A percentile compares a stretch with the other conserved stretches of the same genome.
Evolutionary conservation across 2,113 vertebrate species (phyloP).

Genomic region (Melanerpes formicivorus): DNA sequence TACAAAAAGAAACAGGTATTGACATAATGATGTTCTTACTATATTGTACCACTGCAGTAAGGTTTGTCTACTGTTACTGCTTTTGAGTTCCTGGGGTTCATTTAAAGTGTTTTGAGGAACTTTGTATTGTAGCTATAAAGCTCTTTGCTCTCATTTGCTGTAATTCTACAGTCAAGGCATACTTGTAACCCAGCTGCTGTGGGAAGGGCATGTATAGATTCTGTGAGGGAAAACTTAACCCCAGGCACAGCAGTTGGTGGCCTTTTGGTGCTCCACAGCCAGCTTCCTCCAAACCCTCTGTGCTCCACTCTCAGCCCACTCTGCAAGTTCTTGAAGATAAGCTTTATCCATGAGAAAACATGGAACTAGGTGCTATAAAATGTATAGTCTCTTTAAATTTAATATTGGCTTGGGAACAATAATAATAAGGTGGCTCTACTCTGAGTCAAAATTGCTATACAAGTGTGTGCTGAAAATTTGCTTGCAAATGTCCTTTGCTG

Average conservation of each 20-base stretch:
- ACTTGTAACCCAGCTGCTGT: neutral
- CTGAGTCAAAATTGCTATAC: neutral
- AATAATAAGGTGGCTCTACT: neutral
- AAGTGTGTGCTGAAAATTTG: neutral
- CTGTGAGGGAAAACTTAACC: neutral
- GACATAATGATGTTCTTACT: neutral
- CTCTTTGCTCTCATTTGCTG: neutral
- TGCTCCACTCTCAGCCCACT: neutral
- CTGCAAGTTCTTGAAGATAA: neutral
- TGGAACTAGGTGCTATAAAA: neutral
- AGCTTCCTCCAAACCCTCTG: neutral
- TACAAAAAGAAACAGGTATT: neutral
- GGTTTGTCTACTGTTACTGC: neutral
- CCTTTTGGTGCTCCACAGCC: neutral
- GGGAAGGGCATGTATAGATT: fast-evolving
- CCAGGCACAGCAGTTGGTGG: neutral
- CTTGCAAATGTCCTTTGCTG: neutral
- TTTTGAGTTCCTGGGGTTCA: neutral
- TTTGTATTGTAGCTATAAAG: neutral
- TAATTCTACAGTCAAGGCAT: neutral
- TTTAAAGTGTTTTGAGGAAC: neutral
- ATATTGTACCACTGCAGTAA: neutral
- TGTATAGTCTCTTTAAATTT: neutral
- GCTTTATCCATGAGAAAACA: neutral
- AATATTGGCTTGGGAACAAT: neutral